Evolutionary conservation across 2,797 vertebrate species (phyloP).

Genomic region (Macroramphosus scolopax): DNA sequence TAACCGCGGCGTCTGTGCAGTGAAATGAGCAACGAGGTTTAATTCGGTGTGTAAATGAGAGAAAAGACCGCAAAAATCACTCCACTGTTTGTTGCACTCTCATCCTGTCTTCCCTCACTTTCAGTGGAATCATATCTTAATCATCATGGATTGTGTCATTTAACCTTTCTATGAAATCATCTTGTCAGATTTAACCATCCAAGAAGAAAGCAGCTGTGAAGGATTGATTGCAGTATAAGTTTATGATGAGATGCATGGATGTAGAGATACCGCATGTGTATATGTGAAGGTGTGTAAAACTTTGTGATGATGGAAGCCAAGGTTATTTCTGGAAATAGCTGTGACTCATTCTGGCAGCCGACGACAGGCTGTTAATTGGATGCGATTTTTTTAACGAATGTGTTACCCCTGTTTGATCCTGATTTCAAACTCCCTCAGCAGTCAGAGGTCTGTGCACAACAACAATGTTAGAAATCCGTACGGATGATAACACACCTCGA

Average conservation of each 20-base stretch:
- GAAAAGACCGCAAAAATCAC: too few species aligned
- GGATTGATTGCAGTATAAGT: too few species aligned
- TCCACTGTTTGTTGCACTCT: too few species aligned
- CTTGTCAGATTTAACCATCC: neutral
- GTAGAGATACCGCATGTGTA: neutral
- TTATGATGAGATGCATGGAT: too few species aligned
- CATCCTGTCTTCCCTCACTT: too few species aligned
- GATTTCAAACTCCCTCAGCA: conserved; percentile 3
- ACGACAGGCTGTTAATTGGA: conserved; percentile 49
- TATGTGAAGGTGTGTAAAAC: conserved; percentile 23
- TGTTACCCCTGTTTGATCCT: conserved; percentile 21
- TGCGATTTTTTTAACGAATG: conserved; percentile 30
- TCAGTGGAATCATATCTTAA: too few species aligned
- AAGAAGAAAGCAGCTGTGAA: too few species aligned
- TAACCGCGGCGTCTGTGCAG: conserved; percentile 27
- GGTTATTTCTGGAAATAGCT: conserved; percentile 39
- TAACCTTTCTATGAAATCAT: neutral
- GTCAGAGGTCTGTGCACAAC: too few species aligned
- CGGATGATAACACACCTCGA: too few species aligned
- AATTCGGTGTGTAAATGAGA: conserved; percentile 11
- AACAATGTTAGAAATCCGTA: too few species aligned
- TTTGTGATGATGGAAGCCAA: conserved; percentile 23
- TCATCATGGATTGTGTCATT: neutral
- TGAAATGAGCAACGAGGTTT: conserved; percentile 23
- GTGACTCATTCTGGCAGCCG: conserved; percentile 49